Base-by-base conservation (phyloP, 2,113 vertebrate genomes). In the Trichomycterus rosablanca region DNA sequence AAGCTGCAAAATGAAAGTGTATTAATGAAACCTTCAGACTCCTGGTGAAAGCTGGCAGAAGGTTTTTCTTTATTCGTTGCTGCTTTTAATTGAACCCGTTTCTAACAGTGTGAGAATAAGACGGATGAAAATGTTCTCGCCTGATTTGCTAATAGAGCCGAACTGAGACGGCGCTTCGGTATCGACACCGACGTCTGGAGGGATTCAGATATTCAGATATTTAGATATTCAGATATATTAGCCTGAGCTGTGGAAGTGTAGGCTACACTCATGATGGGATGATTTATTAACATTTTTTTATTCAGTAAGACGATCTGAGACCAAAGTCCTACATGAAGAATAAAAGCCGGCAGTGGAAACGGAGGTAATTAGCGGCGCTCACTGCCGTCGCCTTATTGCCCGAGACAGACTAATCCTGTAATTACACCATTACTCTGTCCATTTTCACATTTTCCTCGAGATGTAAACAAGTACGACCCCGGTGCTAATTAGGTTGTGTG, bases 401-500 rank as follows among this genome's bases (percentile, higher is more conserved):
- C 59, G 58, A 59, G 68, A 62, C 61, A 59, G 15, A 51, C 61
- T 70, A 73, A 69, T 74, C 70, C 62, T 59, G 67, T 77, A 76
- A 80, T 76, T 74, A 78, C 70, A 67, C 71, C 66, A 77, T 75
- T 77, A 73, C 72, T 62, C 51, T 60, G 68, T 65, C 66, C 66
- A 68, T 66, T 59, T 61, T 65, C 67, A 61, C 60, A 70, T 77
- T 74, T 71, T 66, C 61, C 57, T 53, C 42, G 64, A 70, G 68
- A 70, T 71, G 67, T 69, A 76, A 71, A 68, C 70, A 66, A 71
- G 46, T 66, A 61, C 40, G 56, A 74, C 52, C 62, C 59, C 57
- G 62, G n/a, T 43, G 37, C 65, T 58, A 68, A 64, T 72, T 74
- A 70, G 24, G 40, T 49, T 59, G 60, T 44, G 64, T 59, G 70